Evolutionary conservation across 2,888 invertebrate species (phyloP), one percentile per base, ranked within the genome.

Genomic region (Poecilus cupreus): DNA sequence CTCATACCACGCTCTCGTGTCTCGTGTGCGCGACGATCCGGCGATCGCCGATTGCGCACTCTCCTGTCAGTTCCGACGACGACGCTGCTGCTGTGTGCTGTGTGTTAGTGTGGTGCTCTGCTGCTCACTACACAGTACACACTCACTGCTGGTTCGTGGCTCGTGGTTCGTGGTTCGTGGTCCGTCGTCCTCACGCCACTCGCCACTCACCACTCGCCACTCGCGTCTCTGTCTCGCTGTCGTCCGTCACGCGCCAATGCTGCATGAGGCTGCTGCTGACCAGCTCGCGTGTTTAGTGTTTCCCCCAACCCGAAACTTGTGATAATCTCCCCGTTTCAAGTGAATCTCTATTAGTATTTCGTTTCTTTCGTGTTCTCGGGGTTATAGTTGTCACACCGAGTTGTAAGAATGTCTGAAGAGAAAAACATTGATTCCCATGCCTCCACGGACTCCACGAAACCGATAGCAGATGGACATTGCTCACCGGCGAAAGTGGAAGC

Each of bases 391-490:
- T 8, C 18, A n/a, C 32, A 18, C 37, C 22, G 18, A 46, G 46
- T 43, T 22, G 32, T 32, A 32, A 60, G 26, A 20, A 77, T 77
- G 77, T 46, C 74, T 22, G 77, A 77, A 10, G 60, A 77, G 22
- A 77, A 77, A 37, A 64, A 57, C 32, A 22, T 37, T 4, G 77
- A 60, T 13, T 60, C 86, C 84, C 85, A 82, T 83, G 86, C 84
- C 85, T 86, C 84, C 84, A 86, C 84, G 83, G 84, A 68, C 43
- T 49, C 82, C 83, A 85, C 84, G 82, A 88, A 88, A 85, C 87
- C 87, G 83, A 87, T 88, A 83, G 88, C 87, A 84, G 89, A 89
- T 84, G 88, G 88, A 84, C 89, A 89, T 86, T 89, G 89, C 85
- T 87, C 89, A 83, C 89, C 89, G 79, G 86, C 88, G 68, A 88